Conservation (phyloP, 2,888 invertebrate genomes). For the Uropetala carovei region DNA sequence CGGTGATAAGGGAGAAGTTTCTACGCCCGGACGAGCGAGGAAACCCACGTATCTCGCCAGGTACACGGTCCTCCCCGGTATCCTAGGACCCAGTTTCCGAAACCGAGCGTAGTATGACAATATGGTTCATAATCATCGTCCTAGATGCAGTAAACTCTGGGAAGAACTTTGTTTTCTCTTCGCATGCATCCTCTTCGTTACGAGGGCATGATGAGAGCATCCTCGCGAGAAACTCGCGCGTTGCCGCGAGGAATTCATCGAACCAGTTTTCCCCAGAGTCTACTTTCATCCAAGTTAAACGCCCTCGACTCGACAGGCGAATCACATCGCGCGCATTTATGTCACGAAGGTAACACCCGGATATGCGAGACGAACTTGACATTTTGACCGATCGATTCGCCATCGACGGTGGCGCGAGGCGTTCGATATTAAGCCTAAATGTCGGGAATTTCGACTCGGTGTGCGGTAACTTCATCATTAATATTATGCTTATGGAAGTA, state of each 20-base stretch:
- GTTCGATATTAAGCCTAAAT: too few relatives aligned
- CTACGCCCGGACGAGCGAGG: too few relatives aligned
- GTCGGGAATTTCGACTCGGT: too few relatives aligned
- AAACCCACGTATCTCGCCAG: too few relatives aligned
- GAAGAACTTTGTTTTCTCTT: background rate
- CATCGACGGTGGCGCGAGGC: background rate
- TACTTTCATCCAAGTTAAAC: background rate
- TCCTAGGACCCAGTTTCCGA: too few relatives aligned
- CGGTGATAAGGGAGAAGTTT: too few relatives aligned
- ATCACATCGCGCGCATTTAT: background rate
- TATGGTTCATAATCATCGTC: too few relatives aligned
- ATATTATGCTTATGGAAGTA: too few relatives aligned
- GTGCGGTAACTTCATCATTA: too few relatives aligned
- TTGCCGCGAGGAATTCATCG: background rate
- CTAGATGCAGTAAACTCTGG: background rate
- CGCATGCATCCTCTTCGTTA: background rate
- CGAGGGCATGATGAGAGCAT: background rate
- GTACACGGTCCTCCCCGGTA: too few relatives aligned
- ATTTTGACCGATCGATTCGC: background rate
- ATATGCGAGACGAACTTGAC: background rate
- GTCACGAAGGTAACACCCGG: background rate
- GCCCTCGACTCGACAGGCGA: background rate
- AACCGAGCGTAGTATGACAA: too few relatives aligned
- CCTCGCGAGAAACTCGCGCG: background rate
- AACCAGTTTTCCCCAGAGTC: conserved; percentile 7